phyloP scores from a whole-genome alignment of 2,888 invertebrate species.

The Xestia rhomboidea region DNA sequence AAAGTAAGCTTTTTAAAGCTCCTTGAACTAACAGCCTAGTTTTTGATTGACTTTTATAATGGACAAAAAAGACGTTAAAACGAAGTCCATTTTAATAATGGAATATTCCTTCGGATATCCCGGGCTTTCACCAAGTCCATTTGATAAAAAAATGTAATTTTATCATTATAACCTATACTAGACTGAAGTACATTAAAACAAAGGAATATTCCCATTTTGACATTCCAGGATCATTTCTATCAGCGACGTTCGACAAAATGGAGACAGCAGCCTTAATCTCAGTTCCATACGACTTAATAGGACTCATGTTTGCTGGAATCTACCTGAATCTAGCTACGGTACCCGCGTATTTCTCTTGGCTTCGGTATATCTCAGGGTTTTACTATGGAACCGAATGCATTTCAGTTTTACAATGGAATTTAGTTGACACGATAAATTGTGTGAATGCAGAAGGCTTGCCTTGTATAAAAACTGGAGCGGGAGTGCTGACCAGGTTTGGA shows the following conservation, averaged over 20 bases:
- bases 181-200: not conserved
- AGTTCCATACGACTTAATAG: slow-evolving; percentile 92
- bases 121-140: not conserved
- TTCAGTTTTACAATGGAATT: slow-evolving; percentile 93
- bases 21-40: not conserved
- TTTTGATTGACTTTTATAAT: too few species aligned
- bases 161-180: not conserved
- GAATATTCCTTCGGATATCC: not conserved
- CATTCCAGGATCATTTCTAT: slow-evolving; percentile 91
- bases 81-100: not conserved
- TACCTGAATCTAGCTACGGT: slow-evolving; percentile 92
- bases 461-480: slow-evolving; percentile 91
- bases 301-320: slow-evolving; percentile 92
- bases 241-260: slow-evolving; percentile 92
- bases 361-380: slow-evolving; percentile 93
- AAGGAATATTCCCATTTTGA: slow-evolving; percentile 49
- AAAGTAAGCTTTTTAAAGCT: slow-evolving; percentile 1
- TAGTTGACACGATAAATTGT: slow-evolving; percentile 91
- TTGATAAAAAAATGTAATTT: not conserved
- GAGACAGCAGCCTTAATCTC: slow-evolving; percentile 92
- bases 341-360: slow-evolving; percentile 88
- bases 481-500: slow-evolving; percentile 91
- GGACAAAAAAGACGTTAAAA: not conserved
- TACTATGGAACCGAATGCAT: slow-evolving; percentile 93
- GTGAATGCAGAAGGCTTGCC: slow-evolving; percentile 89